Evolutionary conservation across 2,888 invertebrate genomes (phyloP), one percentile per base, ranked within the genome.

Genomic region (Tortrix viridana): DNA sequence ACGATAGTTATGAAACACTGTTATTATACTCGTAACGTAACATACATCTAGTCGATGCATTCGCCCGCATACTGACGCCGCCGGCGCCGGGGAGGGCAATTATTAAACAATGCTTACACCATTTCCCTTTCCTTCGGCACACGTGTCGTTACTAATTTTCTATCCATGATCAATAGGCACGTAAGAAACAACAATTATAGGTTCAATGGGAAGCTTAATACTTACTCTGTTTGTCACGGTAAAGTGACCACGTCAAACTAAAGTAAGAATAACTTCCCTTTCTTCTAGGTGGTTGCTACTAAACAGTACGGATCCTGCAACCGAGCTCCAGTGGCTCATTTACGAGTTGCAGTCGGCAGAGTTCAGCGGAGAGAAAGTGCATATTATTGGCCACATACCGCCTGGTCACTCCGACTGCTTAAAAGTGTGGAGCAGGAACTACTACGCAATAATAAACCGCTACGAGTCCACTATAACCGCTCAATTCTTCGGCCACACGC

Each of bases 381-480:
- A 99, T 78, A 96, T 99, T n/a, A 96, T 99, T 58, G 98, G 98
- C 0, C 99, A 99, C 81, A 98, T 99, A 74, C 98, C 98, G 0
- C 98, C 99, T 0, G 98, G 98, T 3, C 97, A 97, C 79, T 95
- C 96, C 0, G 98, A 98, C 82, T 98, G 98, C 77, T 88, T 98
- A 38, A 97, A 98, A 89, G 96, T 98, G 4, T 99, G 98, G 98
- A 98, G 98, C 5, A 94, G 97, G 69, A 99, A 99, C 86, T 98
- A 97, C 82, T 97, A 98, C 77, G 95, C 95, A 49, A 97, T 98
- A 60, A 94, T 98, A 57, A 96, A 96, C 72, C 93, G 98, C 74
- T 98, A 97, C 81, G 98, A 98, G 84, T 94, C 95, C 23, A 98
- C 97, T 0, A 97, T 98, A 62, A 95, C 96, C 0, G 96, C 97